Conservation (phyloP, 2,797 vertebrate species). For the Amniataba percoides region DNA sequence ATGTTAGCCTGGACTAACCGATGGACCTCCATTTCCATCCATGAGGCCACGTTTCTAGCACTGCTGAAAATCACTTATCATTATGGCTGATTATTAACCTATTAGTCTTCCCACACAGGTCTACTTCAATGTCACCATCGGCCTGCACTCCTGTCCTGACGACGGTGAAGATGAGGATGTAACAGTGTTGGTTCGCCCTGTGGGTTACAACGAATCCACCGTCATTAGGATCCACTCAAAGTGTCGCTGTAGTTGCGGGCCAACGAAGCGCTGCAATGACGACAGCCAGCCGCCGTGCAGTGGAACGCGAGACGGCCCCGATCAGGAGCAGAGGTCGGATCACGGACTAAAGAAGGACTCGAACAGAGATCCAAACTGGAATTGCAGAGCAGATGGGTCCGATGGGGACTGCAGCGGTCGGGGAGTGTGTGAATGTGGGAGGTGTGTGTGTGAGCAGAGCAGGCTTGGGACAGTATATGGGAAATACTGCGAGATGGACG, state of each 20-base stretch:
- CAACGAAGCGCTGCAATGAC: slow-evolving; percentile 68
- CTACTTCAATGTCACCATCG: slow-evolving; percentile 92
- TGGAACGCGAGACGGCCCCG: background rate
- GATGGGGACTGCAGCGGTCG: slow-evolving; percentile 89
- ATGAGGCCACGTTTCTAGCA: background rate
- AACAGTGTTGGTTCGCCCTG: slow-evolving; percentile 86
- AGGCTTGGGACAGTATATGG: slow-evolving; percentile 91
- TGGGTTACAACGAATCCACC: slow-evolving; percentile 96
- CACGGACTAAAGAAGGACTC: slow-evolving; percentile 29
- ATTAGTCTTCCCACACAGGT: slow-evolving; percentile 84
- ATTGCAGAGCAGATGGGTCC: slow-evolving; percentile 69
- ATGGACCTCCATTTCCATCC: background rate
- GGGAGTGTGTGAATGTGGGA: slow-evolving; percentile 91
- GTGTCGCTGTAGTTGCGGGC: slow-evolving; percentile 88
- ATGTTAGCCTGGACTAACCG: background rate
- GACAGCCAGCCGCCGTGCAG: slow-evolving; percentile 53
- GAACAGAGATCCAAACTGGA: slow-evolving; percentile 50
- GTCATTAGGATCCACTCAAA: slow-evolving; percentile 85
- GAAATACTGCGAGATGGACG: slow-evolving; percentile 94
- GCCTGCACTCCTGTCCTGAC: slow-evolving; percentile 87
- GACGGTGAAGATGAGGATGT: slow-evolving; percentile 83
- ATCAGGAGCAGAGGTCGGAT: slow-evolving; percentile 34
- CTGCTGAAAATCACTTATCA: background rate
- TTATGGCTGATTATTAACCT: background rate
- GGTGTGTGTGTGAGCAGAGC: slow-evolving; percentile 91